phyloP scores from a whole-genome alignment of 30 jellyfish, hydroid and myxozoan genomes.

The Turritopsis rubra region DNA sequence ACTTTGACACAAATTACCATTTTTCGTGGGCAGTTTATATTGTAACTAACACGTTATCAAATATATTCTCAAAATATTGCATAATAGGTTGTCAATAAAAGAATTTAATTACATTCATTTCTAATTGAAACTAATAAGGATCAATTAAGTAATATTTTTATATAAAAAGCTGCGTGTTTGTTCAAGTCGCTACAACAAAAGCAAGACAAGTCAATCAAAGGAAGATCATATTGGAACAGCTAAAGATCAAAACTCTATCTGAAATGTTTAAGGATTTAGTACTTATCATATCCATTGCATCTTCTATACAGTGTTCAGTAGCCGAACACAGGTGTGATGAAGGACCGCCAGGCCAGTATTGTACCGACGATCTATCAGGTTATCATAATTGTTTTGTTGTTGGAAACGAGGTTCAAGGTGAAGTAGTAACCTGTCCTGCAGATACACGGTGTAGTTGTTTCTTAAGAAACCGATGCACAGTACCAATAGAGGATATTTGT shows the following conservation, averaged over 20 bases:
- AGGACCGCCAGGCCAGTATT: slow-evolving; percentile 6
- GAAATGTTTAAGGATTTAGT: neutral
- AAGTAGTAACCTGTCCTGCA: neutral
- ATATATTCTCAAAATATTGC: too few relatives aligned
- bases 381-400: neutral
- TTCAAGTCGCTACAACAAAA: too few relatives aligned
- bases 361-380: slow-evolving; percentile 5
- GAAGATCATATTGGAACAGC: too few relatives aligned
- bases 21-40: too few relatives aligned
- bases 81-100: too few relatives aligned
- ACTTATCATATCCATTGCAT: neutral
- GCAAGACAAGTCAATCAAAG: too few relatives aligned
- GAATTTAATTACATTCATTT: too few relatives aligned
- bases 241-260: neutral
- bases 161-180: too few relatives aligned
- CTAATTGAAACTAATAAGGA: too few relatives aligned
- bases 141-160: too few relatives aligned
- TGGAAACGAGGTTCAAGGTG: neutral
- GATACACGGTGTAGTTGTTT: slow-evolving; percentile 7
- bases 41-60: neutral
- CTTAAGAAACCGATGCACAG: neutral
- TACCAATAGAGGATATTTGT: neutral
- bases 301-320: neutral
- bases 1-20: neutral
- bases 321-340: neutral